phyloP scores from a whole-genome alignment of 2,888 invertebrate genomes.

The Parochlus steinenii region DNA sequence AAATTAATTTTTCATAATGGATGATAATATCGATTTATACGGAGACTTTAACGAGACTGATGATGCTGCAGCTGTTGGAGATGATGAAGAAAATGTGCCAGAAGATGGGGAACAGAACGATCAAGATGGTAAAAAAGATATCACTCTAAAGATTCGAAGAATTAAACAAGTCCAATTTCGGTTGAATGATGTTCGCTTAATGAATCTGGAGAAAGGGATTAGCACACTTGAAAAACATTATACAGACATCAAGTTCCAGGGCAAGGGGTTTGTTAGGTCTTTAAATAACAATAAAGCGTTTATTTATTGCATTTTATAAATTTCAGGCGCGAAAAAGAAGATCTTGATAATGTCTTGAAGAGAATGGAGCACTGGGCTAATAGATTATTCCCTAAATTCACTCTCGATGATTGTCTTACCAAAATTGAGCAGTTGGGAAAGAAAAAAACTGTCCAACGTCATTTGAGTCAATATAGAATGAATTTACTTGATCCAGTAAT shows the following conservation, averaged over 20 bases:
- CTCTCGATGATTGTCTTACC: constrained; percentile 73
- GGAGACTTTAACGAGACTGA: constrained; percentile 5
- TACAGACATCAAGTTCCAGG: constrained; percentile 61
- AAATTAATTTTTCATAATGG: too few species aligned
- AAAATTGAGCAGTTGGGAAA: constrained; percentile 60
- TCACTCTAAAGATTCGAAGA: neutral
- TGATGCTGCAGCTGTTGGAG: neutral
- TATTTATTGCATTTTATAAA: too few species aligned
- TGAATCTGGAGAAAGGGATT: constrained; percentile 58
- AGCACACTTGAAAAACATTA: constrained; percentile 64
- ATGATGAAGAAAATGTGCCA: neutral
- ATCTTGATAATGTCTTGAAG: constrained; percentile 63
- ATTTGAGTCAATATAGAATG: constrained; percentile 47
- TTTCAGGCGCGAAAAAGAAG: constrained; percentile 68
- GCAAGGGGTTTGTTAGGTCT: too few species aligned
- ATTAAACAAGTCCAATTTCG: constrained; percentile 1
- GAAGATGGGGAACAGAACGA: neutral
- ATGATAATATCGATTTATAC: constrained; percentile 9
- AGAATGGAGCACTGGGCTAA: constrained; percentile 88
- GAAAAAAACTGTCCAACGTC: constrained; percentile 60
- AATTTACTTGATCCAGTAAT: constrained; percentile 29
- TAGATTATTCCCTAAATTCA: constrained; percentile 73
- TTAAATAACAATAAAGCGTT: too few species aligned
- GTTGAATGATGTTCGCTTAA: constrained; percentile 51
- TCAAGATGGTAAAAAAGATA: neutral